Conservation (phyloP, 2,797 vertebrate species). For the Fistularia commersonii region DNA sequence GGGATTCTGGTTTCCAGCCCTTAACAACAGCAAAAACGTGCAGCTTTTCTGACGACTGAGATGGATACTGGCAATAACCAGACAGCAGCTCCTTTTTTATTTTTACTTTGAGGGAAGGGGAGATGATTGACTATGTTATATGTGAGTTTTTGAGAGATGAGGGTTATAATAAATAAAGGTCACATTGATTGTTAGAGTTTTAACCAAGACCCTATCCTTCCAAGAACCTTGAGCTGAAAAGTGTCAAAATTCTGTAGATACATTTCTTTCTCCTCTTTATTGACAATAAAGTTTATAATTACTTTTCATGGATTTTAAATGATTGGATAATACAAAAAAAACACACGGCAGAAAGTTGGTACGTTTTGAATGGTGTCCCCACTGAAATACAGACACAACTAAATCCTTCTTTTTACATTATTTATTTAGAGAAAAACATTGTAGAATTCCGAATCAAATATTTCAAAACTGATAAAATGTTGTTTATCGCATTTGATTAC, state of each 20-base stretch:
- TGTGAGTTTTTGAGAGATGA: constrained; percentile 77
- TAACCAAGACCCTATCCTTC: constrained; percentile 63
- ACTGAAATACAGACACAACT: no score
- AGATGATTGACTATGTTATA: constrained; percentile 79
- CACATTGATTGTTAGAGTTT: constrained; percentile 75
- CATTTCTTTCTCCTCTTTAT: constrained; percentile 2
- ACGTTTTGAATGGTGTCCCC: no score
- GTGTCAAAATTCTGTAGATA: constrained; percentile 48
- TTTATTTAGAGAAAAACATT: no score
- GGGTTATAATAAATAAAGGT: constrained; percentile 79
- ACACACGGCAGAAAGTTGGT: no score
- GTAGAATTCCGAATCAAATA: no score
- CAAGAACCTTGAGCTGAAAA: constrained; percentile 56
- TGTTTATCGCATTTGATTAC: no score
- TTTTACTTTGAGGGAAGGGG: constrained; percentile 77
- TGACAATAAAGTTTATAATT: no score
- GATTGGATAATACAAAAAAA: no score
- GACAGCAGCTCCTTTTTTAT: constrained; percentile 78
- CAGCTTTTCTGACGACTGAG: constrained; percentile 82
- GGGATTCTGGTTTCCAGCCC: constrained; percentile 79
- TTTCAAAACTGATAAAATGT: no score
- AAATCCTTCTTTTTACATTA: no score
- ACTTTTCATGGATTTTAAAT: no score
- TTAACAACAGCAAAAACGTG: constrained; percentile 81
- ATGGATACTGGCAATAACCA: constrained; percentile 82